Evolutionary conservation across 2,888 invertebrate genomes (phyloP).

Genomic region (Callinectes sapidus): DNA sequence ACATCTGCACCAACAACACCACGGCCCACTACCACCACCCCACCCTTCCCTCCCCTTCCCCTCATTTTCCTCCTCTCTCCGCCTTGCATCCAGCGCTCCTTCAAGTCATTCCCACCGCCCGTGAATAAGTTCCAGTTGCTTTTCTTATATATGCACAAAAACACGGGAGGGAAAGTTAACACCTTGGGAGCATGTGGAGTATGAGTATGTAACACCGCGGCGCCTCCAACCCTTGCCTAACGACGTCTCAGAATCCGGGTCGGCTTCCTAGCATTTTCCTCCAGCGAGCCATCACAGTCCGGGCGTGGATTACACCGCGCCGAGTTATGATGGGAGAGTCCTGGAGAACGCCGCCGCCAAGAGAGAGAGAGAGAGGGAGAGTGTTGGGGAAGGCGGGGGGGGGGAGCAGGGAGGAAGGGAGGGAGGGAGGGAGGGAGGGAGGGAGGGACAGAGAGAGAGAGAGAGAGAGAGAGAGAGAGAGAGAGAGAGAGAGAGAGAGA

Average conservation of each 20-base stretch:
- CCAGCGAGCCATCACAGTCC: slow-evolving; percentile 65
- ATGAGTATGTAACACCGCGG: slow-evolving; percentile 62
- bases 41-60: not conserved
- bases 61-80: not conserved
- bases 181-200: slow-evolving; percentile 60
- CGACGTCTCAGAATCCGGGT: slow-evolving; percentile 58
- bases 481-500: not conserved
- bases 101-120: slow-evolving; percentile 60
- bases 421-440: not conserved
- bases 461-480: not conserved
- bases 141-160: slow-evolving; percentile 15
- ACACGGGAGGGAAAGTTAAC: slow-evolving; percentile 50
- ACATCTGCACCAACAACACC: slow-evolving; percentile 30
- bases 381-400: not conserved
- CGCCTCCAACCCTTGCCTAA: slow-evolving; percentile 62
- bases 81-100: slow-evolving; percentile 51
- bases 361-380: not conserved
- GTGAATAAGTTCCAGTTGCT: slow-evolving; percentile 52
- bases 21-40: too few relatives aligned
- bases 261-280: slow-evolving; percentile 66
- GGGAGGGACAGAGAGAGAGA: not conserved
- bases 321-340: slow-evolving; percentile 62
- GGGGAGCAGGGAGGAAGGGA: not conserved
- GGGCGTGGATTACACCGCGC: slow-evolving; percentile 58
- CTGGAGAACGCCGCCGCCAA: slow-evolving; percentile 53